Base-by-base conservation (phyloP, 2,888 invertebrate genomes). In the Argynnis bischoffii region DNA sequence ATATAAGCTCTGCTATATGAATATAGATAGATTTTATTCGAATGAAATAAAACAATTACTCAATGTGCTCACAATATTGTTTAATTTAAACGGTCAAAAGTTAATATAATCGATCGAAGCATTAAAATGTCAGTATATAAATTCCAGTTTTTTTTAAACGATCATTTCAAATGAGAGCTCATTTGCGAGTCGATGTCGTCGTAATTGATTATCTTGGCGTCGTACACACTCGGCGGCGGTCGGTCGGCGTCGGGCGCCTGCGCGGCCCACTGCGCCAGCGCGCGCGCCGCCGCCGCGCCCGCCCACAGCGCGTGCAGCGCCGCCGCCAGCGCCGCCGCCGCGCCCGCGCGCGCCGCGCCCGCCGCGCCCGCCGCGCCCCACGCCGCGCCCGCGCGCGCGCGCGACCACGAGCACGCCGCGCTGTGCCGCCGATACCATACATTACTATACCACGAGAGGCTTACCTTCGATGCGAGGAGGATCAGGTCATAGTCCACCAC, bases 331-430 rank as follows among this genome's bases (percentile, higher is more conserved):
- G 67, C 47, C 2, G 82, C 89, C 31, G 89, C 81, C 0, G 69
- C 31, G 89, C 81, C 0, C 69, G 81, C 0, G 75, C 18, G 3
- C 88, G 85, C 64, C 60, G 72, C 55, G 81, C 41, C 21, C 84
- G 85, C 64, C 60, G 72, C 55, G 81, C 41, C 21, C 84, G 83
- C 21, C 65, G 68, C 48, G 55, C 60, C 18, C 21, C 56, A 41
- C 6, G 15, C 80, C 76, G 6, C 59, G 26, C 31, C 2, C 35
- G 16, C 59, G 3, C 14, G 80, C 82, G 26, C 68, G 50, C 66
- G 72, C 89, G 90, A 90, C 8, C 79, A 64, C 16, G 79, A 79
- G 69, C 87, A 88, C 0, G 90, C 83, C 87, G 89, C 88, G 1
- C 75, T 0, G 66, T 87, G 85, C 26, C 26, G 3, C 26, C 26